A percentile compares a stretch with the other conserved stretches of the same genome.
These are phyloP conservation scores for Paramormyrops kingsleyae DNA, from an alignment of 2,113 vertebrate genomes.

Conservation along the genomic window DNA sequence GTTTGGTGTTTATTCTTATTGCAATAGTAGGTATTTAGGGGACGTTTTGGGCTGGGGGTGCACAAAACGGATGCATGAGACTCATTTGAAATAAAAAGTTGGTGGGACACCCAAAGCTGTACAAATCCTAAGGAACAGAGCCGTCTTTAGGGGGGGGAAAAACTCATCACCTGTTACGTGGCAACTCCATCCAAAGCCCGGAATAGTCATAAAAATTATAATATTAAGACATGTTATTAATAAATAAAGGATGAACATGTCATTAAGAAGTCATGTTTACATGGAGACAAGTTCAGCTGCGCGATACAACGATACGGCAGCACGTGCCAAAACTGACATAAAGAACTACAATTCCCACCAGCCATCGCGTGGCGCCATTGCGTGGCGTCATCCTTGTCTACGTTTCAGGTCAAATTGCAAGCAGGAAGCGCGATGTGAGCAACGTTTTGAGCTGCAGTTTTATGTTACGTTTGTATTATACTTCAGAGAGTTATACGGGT, in stretches of 20 bases:
- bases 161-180: neutral
- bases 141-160: neutral
- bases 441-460: neutral
- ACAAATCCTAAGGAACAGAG: neutral
- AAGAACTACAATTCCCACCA: conserved; percentile 1
- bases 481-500: neutral
- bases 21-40: neutral
- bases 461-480: neutral
- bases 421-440: neutral
- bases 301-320: neutral
- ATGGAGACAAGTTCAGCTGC: neutral
- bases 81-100: neutral
- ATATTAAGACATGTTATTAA: neutral
- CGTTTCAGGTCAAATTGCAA: neutral
- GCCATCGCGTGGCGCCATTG: neutral
- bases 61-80: neutral
- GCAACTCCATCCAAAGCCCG: neutral
- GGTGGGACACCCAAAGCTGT: neutral
- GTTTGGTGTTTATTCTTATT: neutral
- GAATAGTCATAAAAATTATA: neutral
- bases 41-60: neutral
- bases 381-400: neutral
- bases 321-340: neutral
- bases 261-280: neutral
- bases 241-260: neutral